phyloP scores from a whole-genome alignment of 2,113 vertebrate genomes.

The Mungos mungo region DNA sequence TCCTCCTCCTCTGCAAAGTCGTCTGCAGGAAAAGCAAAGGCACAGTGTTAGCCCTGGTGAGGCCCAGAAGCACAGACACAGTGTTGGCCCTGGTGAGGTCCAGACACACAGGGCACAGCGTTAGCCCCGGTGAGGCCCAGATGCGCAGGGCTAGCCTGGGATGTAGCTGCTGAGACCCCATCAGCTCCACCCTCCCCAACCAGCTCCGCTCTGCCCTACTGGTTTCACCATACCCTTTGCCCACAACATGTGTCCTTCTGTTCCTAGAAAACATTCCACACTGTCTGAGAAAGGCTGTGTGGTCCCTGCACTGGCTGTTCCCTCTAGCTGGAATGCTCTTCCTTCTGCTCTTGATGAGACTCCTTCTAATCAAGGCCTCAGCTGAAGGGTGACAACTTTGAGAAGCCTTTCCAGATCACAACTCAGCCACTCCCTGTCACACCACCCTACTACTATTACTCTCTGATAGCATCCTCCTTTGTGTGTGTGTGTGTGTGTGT shows the following conservation, averaged over 20 bases:
- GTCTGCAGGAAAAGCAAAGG: slow-evolving; percentile 88
- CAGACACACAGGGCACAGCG: not conserved
- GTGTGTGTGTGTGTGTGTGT: not conserved
- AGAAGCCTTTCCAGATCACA: not conserved
- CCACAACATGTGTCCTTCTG: not conserved
- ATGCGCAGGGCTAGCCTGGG: not conserved
- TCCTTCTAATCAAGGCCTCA: not conserved
- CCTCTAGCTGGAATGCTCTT: not conserved
- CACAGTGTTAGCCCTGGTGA: not conserved
- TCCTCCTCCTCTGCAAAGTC: slow-evolving; percentile 98
- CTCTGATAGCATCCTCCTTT: not conserved
- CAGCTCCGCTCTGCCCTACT: too few species aligned
- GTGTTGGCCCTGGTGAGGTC: too few species aligned
- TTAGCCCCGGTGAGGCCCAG: not conserved
- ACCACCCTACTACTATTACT: not conserved
- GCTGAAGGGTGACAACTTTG: not conserved
- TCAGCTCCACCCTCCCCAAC: too few species aligned
- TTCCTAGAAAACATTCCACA: not conserved
- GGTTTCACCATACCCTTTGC: too few species aligned
- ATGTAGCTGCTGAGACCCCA: fast-evolving
- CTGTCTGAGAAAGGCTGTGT: not conserved
- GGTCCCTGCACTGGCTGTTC: not conserved
- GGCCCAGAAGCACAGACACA: not conserved
- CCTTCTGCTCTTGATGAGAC: not conserved
- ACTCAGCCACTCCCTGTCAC: not conserved